These are phyloP conservation scores for Pogonocichla stellata DNA, from an alignment of 2,113 vertebrate species.

Conservation along the genomic window DNA sequence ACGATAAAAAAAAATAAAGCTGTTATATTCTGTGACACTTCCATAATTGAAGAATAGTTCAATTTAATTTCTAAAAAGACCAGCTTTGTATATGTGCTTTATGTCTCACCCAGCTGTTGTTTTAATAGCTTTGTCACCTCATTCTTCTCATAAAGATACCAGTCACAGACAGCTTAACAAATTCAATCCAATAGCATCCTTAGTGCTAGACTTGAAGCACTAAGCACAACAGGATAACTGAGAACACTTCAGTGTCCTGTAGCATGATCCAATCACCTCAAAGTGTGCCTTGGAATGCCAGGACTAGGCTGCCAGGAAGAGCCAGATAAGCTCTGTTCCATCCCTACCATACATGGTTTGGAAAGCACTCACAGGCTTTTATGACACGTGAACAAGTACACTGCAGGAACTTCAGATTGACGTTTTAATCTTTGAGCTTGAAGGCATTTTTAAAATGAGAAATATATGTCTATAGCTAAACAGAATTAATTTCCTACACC, in stretches of 20 bases:
- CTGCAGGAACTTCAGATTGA: neutral
- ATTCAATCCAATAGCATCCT: neutral
- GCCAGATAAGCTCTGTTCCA: neutral
- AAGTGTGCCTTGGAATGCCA: neutral
- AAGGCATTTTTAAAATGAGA: neutral
- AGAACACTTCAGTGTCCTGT: neutral
- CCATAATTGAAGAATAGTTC: neutral
- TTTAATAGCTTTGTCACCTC: neutral
- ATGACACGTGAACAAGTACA: neutral
- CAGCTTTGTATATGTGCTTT: neutral
- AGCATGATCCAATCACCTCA: neutral
- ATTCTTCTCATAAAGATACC: neutral
- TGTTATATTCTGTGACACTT: neutral
- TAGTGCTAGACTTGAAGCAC: neutral
- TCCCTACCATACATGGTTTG: neutral
- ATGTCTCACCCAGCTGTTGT: neutral
- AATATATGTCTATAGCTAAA: neutral
- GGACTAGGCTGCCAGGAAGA: neutral
- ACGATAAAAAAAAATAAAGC: neutral
- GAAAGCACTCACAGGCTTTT: neutral
- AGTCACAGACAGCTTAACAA: neutral
- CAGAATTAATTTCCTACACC: neutral
- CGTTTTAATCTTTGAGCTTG: neutral
- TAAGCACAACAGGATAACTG: neutral
- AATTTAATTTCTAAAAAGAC: neutral